These are phyloP conservation scores for Riparia riparia DNA, from an alignment of 2,113 vertebrate genomes.

Conservation along the genomic window DNA sequence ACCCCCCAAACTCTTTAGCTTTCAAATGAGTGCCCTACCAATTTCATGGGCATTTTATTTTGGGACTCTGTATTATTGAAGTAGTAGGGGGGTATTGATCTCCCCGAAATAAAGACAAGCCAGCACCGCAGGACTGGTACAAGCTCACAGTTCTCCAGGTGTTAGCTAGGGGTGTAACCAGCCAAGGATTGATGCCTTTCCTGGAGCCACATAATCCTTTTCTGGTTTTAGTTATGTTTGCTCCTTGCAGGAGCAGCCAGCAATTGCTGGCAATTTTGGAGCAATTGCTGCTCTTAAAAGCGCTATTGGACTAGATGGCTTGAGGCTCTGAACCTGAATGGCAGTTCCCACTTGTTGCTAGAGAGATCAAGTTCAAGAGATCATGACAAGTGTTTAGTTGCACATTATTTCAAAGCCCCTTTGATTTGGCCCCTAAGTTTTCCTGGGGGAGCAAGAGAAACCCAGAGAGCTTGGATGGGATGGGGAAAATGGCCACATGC, in stretches of 20 bases:
- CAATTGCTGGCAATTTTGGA: not conserved
- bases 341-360: not conserved
- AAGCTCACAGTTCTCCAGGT: not conserved
- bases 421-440: not conserved
- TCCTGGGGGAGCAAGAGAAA: not conserved
- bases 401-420: not conserved
- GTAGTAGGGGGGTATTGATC: no score
- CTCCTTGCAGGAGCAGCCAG: not conserved
- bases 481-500: accelerated
- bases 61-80: not conserved
- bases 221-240: not conserved
- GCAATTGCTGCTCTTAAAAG: not conserved
- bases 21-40: not conserved
- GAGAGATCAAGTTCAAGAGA: not conserved
- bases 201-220: not conserved
- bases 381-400: not conserved
- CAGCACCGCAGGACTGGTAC: not conserved
- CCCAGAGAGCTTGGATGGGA: not conserved
- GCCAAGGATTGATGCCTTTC: not conserved
- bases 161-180: not conserved
- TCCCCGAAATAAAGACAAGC: not conserved
- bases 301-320: not conserved
- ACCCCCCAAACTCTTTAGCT: not conserved
- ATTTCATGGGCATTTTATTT: not conserved
- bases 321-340: not conserved